phyloP scores from a whole-genome alignment of 2,888 invertebrate genomes.

The Spisula solida region DNA sequence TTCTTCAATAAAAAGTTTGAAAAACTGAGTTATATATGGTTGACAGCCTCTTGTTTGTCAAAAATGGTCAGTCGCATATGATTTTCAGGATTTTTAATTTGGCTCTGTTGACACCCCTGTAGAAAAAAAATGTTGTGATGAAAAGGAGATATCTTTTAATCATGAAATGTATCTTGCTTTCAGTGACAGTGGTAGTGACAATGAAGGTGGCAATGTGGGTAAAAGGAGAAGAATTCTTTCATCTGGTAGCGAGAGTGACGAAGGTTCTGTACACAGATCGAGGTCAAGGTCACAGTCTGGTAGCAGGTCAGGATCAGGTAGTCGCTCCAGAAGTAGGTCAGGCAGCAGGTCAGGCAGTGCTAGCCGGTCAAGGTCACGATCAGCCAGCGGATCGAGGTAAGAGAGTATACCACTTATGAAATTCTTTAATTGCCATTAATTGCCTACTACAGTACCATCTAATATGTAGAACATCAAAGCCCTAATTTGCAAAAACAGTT shows the following conservation, averaged over 20 bases:
- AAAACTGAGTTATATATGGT: too few relatives aligned
- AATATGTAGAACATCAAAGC: too few relatives aligned
- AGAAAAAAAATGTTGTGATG: too few relatives aligned
- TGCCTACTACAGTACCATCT: too few relatives aligned
- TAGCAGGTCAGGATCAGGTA: conserved; percentile 85
- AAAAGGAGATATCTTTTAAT: too few relatives aligned
- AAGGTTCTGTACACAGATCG: conserved; percentile 78
- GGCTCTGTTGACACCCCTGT: too few relatives aligned
- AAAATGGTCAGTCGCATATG: too few relatives aligned
- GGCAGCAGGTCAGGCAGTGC: conserved; percentile 65
- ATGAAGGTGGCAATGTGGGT: conserved; percentile 78
- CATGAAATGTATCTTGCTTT: neutral
- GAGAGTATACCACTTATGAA: neutral
- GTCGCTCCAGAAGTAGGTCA: conserved; percentile 60
- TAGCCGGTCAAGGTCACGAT: conserved; percentile 62
- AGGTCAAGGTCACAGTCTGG: conserved; percentile 87
- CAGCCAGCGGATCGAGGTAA: conserved; percentile 27
- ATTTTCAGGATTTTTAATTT: too few relatives aligned
- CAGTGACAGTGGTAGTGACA: conserved; percentile 77
- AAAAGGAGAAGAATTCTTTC: conserved; percentile 84
- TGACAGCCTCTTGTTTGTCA: too few relatives aligned
- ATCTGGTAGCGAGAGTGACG: conserved; percentile 85
- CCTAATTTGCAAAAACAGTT: too few relatives aligned
- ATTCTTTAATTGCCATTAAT: too few relatives aligned
- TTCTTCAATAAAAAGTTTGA: too few relatives aligned